A percentile compares a stretch with the other conserved stretches of the same genome.
Evolutionary conservation across 2,113 vertebrate species (phyloP).

Genomic region (Oreochromis niloticus): DNA sequence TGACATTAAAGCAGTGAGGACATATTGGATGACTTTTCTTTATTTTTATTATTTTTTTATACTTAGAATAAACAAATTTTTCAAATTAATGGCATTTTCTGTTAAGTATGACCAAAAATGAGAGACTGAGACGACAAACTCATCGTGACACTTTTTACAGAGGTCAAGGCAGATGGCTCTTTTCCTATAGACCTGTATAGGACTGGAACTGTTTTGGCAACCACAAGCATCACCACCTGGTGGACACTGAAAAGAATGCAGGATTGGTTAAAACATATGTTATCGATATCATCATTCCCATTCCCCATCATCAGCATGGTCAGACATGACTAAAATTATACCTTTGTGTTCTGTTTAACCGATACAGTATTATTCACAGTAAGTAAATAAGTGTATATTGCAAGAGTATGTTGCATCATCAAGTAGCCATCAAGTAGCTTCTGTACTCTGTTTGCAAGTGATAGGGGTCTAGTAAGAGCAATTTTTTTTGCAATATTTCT

Average conservation of each 20-base stretch:
- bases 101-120: background rate
- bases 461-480: background rate
- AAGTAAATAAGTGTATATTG: background rate
- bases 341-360: background rate
- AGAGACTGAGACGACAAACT: too few relatives aligned
- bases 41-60: fast-evolving
- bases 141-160: too few relatives aligned
- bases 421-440: background rate
- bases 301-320: background rate
- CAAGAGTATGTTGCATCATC: background rate
- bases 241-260: background rate
- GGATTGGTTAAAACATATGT: background rate
- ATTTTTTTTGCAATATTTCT: background rate
- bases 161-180: too few relatives aligned
- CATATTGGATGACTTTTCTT: background rate
- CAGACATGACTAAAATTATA: background rate
- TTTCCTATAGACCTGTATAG: too few relatives aligned
- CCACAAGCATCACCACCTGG: too few relatives aligned
- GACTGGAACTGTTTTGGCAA: too few relatives aligned
- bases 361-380: background rate
- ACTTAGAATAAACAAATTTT: background rate
- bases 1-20: background rate
- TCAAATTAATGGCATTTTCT: background rate
- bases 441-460: background rate
- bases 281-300: background rate